Evolutionary conservation across 1,140 invertebrate genomes (phyloP), one percentile per base, ranked within the genome.

Genomic region (Ganaspis sp.): DNA sequence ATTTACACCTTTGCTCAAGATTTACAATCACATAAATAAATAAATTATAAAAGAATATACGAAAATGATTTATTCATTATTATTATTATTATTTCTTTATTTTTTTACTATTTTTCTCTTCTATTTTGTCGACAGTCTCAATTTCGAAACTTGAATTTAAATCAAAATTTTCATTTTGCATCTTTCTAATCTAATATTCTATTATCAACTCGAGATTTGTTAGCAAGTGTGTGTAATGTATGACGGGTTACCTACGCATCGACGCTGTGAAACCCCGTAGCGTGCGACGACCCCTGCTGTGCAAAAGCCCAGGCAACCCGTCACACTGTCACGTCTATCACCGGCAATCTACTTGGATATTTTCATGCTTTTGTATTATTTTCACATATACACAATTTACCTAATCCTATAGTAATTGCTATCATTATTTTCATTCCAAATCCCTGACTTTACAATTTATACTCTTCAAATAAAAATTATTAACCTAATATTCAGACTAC

Each of bases 341-440:
- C 26, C 26, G 0, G 26, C 26, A 64, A 49, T 49, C 45, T 49
- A 4, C 45, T 49, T 49, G 45, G 45, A n/a, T 49, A 49, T 49
- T 49, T 49, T 49, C 45, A n/a, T 49, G 45, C 45, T 49, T 49
- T 49, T 49, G 45, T 49, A 49, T 49, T 49, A 49, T 49, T 49
- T 49, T 49, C 45, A 49, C 45, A 49, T 17, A n/a, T 49, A 49
- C 45, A 49, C n/a, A 49, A 49, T 49, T 49, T 49, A 49, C n/a
- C 17, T 49, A 49, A 49, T 17, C 45, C 45, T 49, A 49, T n/a
- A 8, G 45, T 49, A 17, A 45, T 45, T 45, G 12, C 42, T 15
- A 45, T n/a, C 12, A 45, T 17, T 15, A 49, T 49, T 49, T 17
- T 49, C 45, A 49, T 49, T 49, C 17, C 1, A 49, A 49, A 17